Percentiles rank a stretch among this genome's conserved stretches.
Evolutionary conservation across 2,888 invertebrate genomes (phyloP).

Genomic region (Melipona beecheii): DNA sequence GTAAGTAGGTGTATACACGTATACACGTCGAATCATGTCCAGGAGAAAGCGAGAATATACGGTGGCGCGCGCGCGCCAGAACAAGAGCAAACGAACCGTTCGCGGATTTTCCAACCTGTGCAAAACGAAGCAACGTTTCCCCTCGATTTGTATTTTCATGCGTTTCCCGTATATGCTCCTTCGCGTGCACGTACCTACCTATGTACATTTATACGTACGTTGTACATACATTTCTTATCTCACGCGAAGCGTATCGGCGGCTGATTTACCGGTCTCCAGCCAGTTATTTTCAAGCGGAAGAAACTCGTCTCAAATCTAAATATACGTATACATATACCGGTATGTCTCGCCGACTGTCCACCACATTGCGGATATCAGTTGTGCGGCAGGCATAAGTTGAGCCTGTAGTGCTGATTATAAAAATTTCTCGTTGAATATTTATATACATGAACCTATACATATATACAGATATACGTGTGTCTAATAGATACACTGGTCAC

Average conservation of each 20-base stretch:
- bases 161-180: slow-evolving; percentile 38
- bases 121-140: slow-evolving; percentile 42
- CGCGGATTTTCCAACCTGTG: slow-evolving; percentile 46
- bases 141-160: slow-evolving; percentile 50
- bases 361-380: not conserved
- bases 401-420: not conserved
- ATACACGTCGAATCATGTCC: slow-evolving; percentile 2
- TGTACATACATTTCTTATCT: slow-evolving; percentile 24
- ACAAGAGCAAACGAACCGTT: slow-evolving; percentile 46
- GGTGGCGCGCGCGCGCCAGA: slow-evolving; percentile 26
- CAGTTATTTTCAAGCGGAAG: slow-evolving; percentile 62
- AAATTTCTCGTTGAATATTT: not conserved
- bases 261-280: slow-evolving; percentile 43
- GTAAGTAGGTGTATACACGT: not conserved
- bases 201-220: not conserved
- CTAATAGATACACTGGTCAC: too few relatives aligned
- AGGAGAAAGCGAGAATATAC: slow-evolving; percentile 62
- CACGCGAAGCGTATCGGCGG: slow-evolving; percentile 25
- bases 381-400: not conserved
- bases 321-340: slow-evolving; percentile 18
- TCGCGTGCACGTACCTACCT: not conserved
- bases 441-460: not conserved
- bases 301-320: slow-evolving; percentile 56
- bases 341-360: not conserved
- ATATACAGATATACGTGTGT: too few relatives aligned